Evolutionary conservation across 2,888 invertebrate species (phyloP).

Genomic region (Sinopyrophorus schimmeli): DNA sequence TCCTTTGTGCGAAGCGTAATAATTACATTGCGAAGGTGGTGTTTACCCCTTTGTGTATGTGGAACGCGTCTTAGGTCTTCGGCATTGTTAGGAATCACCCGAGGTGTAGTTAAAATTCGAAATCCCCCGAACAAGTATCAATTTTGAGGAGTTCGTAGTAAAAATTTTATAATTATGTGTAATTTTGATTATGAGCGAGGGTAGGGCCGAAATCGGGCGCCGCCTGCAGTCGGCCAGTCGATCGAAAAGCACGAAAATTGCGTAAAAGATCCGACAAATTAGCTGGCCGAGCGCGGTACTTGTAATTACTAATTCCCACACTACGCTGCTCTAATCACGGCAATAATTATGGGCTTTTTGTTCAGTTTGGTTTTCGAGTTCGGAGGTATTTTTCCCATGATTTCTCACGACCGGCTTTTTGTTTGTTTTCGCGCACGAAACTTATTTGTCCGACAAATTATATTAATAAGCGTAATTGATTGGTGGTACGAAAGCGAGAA

Average conservation of each 20-base stretch:
- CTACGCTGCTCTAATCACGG: slow-evolving; percentile 53
- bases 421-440: slow-evolving; percentile 31
- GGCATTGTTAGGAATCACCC: slow-evolving; percentile 21
- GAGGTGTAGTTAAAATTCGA: slow-evolving; percentile 33
- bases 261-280: slow-evolving; percentile 39
- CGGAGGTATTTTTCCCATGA: slow-evolving; percentile 50
- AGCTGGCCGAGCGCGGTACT: slow-evolving; percentile 49
- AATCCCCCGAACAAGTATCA: slow-evolving; percentile 41
- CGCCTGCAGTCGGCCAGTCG: slow-evolving; percentile 34
- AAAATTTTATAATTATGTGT: slow-evolving; percentile 54
- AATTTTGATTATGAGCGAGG: slow-evolving; percentile 54
- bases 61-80: slow-evolving; percentile 3
- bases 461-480: slow-evolving; percentile 28
- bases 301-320: slow-evolving; percentile 56
- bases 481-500: slow-evolving; percentile 29
- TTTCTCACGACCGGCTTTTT: slow-evolving; percentile 50
- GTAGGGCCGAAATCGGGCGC: slow-evolving; percentile 43
- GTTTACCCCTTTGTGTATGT: slow-evolving; percentile 10
- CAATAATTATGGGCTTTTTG: slow-evolving; percentile 54
- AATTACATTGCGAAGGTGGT: slow-evolving; percentile 18
- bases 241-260: slow-evolving; percentile 26
- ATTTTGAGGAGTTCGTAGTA: slow-evolving; percentile 39
- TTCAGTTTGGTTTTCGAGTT: slow-evolving; percentile 49
- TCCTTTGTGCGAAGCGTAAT: not conserved
- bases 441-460: slow-evolving; percentile 30